Evolutionary conservation across 1,140 invertebrate genomes (phyloP), one percentile per base, ranked within the genome.

Genomic region (Aethina tumida): DNA sequence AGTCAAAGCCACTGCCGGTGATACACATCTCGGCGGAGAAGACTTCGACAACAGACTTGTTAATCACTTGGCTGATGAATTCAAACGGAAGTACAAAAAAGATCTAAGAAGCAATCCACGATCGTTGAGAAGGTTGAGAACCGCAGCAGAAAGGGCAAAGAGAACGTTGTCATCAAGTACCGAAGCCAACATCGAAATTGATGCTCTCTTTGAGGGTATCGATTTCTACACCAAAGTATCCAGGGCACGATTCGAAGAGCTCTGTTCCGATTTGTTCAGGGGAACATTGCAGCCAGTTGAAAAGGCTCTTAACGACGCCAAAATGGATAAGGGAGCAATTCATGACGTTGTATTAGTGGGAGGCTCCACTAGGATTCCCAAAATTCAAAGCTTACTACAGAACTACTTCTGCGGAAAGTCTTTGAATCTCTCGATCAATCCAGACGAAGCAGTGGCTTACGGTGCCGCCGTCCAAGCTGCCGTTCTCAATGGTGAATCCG

Each of bases 301-400:
- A 45, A 77, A 75, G 46, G 73, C 82, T 13, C 58, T 88, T 22
- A 62, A 68, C 13, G 81, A 86, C 61, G 78, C 81, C 4, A 83
- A 82, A 58, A 49, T 83, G 41, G 77, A 81, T 59, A 85, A 84
- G 54, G 53, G 55, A 25, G 55, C 64, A 5, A 81, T 86, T 43
- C 69, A 86, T 53, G 82, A 87, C 39, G 74, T 87, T 6, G 79
- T 85, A 2, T 65, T 87, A 6, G 82, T 86, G n/a, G 82, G 83
- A 13, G 83, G 81, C 13, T 84, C 81, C 0, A 86, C 79, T 5
- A 68, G 83, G n/a, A 75, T 77, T 19, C 75, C 73, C 0, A 76
- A 75, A 52, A 68, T 77, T 35, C 74, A 75, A 49, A 65, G 60
- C 7, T 63, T 75, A 52, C 50, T 76, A 8, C 67, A 73, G 46